phyloP scores from a whole-genome alignment of 2,888 invertebrate species.

The Lepidochitona cinerea region DNA sequence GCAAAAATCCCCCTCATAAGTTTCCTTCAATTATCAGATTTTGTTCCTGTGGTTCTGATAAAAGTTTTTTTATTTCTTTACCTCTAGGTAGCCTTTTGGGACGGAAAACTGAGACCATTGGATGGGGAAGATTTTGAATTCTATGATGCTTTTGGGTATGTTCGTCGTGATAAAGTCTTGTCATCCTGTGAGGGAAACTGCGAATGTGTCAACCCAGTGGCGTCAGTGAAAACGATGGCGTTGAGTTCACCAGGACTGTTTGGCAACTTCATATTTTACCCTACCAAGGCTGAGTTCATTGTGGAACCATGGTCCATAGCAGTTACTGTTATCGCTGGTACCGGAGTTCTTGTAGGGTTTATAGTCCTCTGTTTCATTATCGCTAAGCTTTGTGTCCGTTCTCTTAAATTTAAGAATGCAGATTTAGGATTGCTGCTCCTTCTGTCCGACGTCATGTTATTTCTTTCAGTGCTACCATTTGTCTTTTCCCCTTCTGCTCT shows the following conservation, averaged over 20 bases:
- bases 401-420: constrained; percentile 47
- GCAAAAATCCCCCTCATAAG: too few relatives aligned
- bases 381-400: constrained; percentile 77
- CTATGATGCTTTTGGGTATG: constrained; percentile 32
- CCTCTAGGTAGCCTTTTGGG: neutral
- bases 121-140: constrained; percentile 22
- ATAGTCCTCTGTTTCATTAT: constrained; percentile 89
- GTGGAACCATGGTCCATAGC: constrained; percentile 86
- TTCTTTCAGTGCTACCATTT: constrained; percentile 70
- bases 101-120: constrained; percentile 27
- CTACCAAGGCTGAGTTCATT: constrained; percentile 34
- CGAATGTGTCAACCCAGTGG: constrained; percentile 33
- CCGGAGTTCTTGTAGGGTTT: constrained; percentile 86
- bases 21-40: too few relatives aligned
- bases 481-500: constrained; percentile 67
- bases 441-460: constrained; percentile 68
- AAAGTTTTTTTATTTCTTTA: neutral
- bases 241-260: neutral
- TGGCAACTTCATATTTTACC: constrained; percentile 8
- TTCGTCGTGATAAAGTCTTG: constrained; percentile 11
- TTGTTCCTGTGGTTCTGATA: too few relatives aligned
- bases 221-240: neutral
- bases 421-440: constrained; percentile 71
- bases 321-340: constrained; percentile 84
- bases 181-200: constrained; percentile 35